Percentiles rank a stretch among this genome's conserved stretches.
phyloP scores from a whole-genome alignment of 2,888 invertebrate genomes.

The Oxyscelio sp. region DNA sequence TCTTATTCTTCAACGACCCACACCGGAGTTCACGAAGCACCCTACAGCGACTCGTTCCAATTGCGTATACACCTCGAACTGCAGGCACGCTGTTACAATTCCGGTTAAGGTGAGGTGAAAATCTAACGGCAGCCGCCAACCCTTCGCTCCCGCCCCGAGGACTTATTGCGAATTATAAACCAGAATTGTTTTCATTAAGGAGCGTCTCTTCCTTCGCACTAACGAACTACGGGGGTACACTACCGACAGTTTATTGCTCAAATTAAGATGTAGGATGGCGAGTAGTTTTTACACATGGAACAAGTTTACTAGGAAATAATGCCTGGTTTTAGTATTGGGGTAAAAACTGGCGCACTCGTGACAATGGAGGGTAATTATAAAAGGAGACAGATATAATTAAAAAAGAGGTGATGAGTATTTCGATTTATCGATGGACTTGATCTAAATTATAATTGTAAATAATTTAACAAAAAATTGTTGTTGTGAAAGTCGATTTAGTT shows the following conservation, averaged over 20 bases:
- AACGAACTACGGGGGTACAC: slow-evolving; percentile 57
- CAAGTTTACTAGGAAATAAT: slow-evolving; percentile 3
- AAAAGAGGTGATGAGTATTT: too few relatives aligned
- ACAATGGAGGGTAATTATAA: too few relatives aligned
- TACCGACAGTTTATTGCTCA: slow-evolving; percentile 56
- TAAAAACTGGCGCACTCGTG: not conserved
- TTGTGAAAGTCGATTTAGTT: too few relatives aligned
- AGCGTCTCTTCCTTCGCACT: slow-evolving; percentile 64
- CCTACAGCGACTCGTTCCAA: slow-evolving; percentile 75
- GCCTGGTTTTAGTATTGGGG: slow-evolving; percentile 1
- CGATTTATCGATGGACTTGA: too few relatives aligned
- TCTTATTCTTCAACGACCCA: slow-evolving; percentile 75
- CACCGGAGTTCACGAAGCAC: slow-evolving; percentile 75
- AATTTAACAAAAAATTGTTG: too few relatives aligned
- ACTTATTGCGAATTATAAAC: slow-evolving; percentile 84
- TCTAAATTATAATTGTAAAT: too few relatives aligned
- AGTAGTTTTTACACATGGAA: not conserved
- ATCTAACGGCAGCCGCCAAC: slow-evolving; percentile 62
- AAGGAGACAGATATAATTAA: too few relatives aligned
- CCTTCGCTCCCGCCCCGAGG: slow-evolving; percentile 70
- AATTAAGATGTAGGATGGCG: slow-evolving; percentile 59
- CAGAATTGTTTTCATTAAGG: slow-evolving; percentile 86
- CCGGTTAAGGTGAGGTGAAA: slow-evolving; percentile 73
- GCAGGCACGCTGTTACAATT: slow-evolving; percentile 73
- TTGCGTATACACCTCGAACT: slow-evolving; percentile 73